A percentile compares a stretch with the other conserved stretches of the same genome.
Evolutionary conservation across 1,140 invertebrate species (phyloP).

Genomic region (Heliconius hermathena): DNA sequence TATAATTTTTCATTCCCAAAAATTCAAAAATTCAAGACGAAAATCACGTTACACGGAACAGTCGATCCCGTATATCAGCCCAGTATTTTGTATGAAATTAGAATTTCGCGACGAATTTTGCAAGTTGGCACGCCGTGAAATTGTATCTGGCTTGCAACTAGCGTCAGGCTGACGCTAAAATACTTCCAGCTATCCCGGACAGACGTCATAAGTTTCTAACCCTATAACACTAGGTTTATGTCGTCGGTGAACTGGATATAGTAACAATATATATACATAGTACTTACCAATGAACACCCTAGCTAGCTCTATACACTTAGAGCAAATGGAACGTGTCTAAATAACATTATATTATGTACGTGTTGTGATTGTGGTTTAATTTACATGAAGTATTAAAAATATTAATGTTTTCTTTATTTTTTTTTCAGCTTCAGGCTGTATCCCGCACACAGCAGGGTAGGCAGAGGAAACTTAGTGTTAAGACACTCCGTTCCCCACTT

Average conservation of each 20-base stretch:
- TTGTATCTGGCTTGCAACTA: conserved; percentile 70
- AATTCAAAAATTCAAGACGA: background rate
- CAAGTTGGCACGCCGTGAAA: conserved; percentile 77
- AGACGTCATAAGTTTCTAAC: conserved; percentile 65
- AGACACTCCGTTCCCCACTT: no score
- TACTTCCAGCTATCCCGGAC: conserved; percentile 55
- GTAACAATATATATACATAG: background rate
- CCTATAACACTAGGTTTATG: conserved; percentile 32
- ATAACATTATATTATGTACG: background rate
- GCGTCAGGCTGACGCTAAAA: conserved; percentile 68
- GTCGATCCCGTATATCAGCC: conserved; percentile 38
- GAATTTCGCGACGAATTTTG: conserved; percentile 70
- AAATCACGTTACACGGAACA: background rate
- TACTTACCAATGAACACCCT: background rate
- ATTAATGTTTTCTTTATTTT: no score
- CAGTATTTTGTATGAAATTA: conserved; percentile 71
- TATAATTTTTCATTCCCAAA: no score
- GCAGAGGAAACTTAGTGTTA: no score
- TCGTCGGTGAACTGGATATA: background rate
- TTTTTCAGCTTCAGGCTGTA: no score
- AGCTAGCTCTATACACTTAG: background rate
- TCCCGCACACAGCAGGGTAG: no score
- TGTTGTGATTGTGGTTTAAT: background rate
- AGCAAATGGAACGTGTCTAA: background rate
- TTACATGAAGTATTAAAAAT: background rate